Conservation (phyloP, 2,797 vertebrate species). For the Etheostoma nigrum region DNA sequence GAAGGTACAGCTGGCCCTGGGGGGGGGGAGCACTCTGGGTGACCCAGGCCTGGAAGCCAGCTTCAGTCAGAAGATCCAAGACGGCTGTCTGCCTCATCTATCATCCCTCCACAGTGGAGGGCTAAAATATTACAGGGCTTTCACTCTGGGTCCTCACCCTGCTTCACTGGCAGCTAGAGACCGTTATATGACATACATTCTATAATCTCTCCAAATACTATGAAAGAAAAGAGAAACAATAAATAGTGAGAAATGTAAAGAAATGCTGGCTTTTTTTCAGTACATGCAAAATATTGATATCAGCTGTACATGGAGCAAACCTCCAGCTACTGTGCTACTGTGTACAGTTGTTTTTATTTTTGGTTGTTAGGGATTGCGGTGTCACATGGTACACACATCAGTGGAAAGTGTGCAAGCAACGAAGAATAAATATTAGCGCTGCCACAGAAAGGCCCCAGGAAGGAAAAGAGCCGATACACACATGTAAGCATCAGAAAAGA, state of each 20-base stretch:
- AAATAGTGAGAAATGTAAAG: not conserved
- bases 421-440: slow-evolving; percentile 1
- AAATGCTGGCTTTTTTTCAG: not conserved
- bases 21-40: slow-evolving; percentile 55
- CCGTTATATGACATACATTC: slow-evolving; percentile 39
- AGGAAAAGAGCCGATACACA: not conserved
- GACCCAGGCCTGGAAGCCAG: slow-evolving; percentile 58
- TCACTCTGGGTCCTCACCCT: slow-evolving; percentile 43
- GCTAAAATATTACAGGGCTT: slow-evolving; percentile 44
- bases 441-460: not conserved
- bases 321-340: not conserved
- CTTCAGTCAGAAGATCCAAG: slow-evolving; percentile 55
- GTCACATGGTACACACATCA: not conserved
- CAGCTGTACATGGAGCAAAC: not conserved
- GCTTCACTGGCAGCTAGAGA: slow-evolving; percentile 30
- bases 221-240: no score
- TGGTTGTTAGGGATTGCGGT: not conserved
- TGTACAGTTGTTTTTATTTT: not conserved
- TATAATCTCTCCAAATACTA: slow-evolving; percentile 13
- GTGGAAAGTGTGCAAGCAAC: not conserved
- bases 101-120: slow-evolving; percentile 52
- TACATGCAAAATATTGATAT: slow-evolving; percentile 7
- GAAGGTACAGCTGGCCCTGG: slow-evolving; percentile 50
- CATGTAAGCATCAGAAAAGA: not conserved
- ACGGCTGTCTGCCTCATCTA: slow-evolving; percentile 64